Base-by-base conservation (phyloP, 2,113 vertebrate genomes). In the Galbula dea region DNA sequence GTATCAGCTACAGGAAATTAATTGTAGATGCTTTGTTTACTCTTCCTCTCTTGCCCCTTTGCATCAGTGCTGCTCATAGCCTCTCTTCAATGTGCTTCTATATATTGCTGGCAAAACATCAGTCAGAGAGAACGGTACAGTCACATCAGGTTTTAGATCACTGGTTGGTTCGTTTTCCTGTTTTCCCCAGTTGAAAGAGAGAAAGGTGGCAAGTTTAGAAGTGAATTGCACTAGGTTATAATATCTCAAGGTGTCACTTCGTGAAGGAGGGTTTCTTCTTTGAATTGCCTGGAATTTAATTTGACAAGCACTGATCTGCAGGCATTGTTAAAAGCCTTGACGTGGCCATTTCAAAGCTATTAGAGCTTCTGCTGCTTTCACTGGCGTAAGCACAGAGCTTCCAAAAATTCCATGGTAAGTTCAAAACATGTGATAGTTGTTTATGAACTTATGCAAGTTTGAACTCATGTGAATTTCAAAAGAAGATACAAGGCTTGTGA, bases 371-470 rank as follows among this genome's bases (percentile, higher is more conserved):
- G 27, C 27, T 90, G 36, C 54, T 41, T 83, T 78, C 67, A 10
- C 6, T 86, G 73, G 10, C 6, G 2, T 76, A 59, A 77, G 29
- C 19, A 41, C 16, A 36, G 27, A 30, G n/a, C 30, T 58, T 88
- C 36, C 32, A 81, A 74, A 85, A 86, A 55, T 45, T 75, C 54
- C 21, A 0, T 57, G 39, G 14, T 41, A 46, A 71, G 26, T 87
- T 84, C 61, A 86, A 86, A 83, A 77, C 37, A 43, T 82, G 30
- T 94, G 78, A 68, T 74, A 76, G 41, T 73, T 90, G 34, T 83
- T 95, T 92, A 58, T 41, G 22, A 14, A 34, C 57, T 93, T 83
- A 65, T 41, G 62, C 37, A 30, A 84, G 65, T 85, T 84, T 84
- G 65, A 84, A 61, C 32, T 82, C 34, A 69, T 46, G 34, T 36